Percentiles rank a stretch among this genome's conserved stretches.
These are phyloP conservation scores for Sesamia nonagrioides DNA, from an alignment of 1,140 invertebrate species.

Conservation along the genomic window DNA sequence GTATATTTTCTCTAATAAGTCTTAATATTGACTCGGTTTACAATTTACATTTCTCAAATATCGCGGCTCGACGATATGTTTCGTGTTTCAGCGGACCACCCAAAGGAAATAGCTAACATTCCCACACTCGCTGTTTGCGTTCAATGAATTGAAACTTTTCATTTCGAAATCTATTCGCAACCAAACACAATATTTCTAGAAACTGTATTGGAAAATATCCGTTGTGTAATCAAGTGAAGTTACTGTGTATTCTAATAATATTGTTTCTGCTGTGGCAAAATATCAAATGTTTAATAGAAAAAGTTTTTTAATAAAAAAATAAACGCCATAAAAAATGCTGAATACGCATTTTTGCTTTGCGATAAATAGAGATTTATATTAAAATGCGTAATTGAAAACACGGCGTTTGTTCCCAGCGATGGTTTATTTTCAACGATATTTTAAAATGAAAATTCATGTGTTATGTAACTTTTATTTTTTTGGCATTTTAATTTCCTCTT, in stretches of 20 bases:
- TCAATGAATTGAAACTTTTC: constrained; percentile 40
- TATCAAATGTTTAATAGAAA: constrained; percentile 16
- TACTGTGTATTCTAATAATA: background rate
- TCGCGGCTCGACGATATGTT: background rate
- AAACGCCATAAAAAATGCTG: background rate
- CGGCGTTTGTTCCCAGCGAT: background rate
- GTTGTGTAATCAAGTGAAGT: constrained; percentile 7
- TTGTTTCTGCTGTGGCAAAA: constrained; percentile 6
- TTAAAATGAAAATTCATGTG: constrained; percentile 1
- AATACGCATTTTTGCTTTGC: background rate
- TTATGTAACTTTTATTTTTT: constrained; percentile 10
- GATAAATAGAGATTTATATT: constrained; percentile 19
- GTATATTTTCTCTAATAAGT: too few relatives aligned
- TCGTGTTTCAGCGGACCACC: background rate
- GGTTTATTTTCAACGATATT: constrained; percentile 6
- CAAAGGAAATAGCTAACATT: constrained; percentile 39
- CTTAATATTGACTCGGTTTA: constrained; percentile 5
- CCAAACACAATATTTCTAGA: background rate
- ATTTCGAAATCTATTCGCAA: constrained; percentile 37
- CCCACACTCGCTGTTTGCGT: constrained; percentile 32
- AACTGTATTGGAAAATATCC: constrained; percentile 37
- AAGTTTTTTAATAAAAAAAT: background rate
- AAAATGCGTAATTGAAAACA: constrained; percentile 20
- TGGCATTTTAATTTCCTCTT: constrained; percentile 22
- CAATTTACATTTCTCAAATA: constrained; percentile 30